Percentiles rank a stretch among this genome's conserved stretches.
Conservation (phyloP, 2,888 invertebrate genomes). For the Agriotes lineatus region DNA sequence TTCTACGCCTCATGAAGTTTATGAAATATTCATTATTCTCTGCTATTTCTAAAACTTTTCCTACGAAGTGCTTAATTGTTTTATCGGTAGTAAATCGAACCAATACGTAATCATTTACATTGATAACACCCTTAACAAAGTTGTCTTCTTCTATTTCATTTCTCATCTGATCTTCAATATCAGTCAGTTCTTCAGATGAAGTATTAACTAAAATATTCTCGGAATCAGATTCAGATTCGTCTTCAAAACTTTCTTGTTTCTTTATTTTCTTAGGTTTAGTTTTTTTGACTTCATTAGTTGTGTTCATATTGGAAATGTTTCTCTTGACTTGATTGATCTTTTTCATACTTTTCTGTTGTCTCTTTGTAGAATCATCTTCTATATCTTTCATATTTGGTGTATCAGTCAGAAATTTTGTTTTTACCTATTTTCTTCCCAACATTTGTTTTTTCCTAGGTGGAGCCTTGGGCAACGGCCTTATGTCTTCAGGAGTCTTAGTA, state of each 20-base stretch:
- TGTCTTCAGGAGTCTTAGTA: not conserved
- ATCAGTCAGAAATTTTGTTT: not conserved
- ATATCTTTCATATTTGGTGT: constrained; percentile 12
- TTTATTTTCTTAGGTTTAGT: constrained; percentile 1
- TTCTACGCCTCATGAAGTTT: constrained; percentile 5
- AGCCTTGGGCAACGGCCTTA: not conserved
- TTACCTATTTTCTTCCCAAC: not conserved
- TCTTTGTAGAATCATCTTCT: constrained; percentile 10
- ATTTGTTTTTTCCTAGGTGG: not conserved
- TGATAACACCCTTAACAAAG: constrained; percentile 1
- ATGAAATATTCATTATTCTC: constrained; percentile 1
- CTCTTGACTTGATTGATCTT: not conserved
- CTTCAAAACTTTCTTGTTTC: constrained; percentile 1
- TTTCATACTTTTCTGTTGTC: not conserved
- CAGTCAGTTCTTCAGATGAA: constrained; percentile 10
- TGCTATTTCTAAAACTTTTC: not conserved
- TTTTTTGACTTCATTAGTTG: constrained; percentile 13
- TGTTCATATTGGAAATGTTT: constrained; percentile 7
- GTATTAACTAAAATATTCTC: constrained; percentile 1
- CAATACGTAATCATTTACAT: not conserved
- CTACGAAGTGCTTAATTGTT: not conserved
- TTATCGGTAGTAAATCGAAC: not conserved
- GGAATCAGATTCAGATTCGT: constrained; percentile 10
- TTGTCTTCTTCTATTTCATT: constrained; percentile 12
- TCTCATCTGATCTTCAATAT: not conserved